These are phyloP conservation scores for Panthera tigris DNA, from an alignment of 2,113 vertebrate species.

Conservation along the genomic window DNA sequence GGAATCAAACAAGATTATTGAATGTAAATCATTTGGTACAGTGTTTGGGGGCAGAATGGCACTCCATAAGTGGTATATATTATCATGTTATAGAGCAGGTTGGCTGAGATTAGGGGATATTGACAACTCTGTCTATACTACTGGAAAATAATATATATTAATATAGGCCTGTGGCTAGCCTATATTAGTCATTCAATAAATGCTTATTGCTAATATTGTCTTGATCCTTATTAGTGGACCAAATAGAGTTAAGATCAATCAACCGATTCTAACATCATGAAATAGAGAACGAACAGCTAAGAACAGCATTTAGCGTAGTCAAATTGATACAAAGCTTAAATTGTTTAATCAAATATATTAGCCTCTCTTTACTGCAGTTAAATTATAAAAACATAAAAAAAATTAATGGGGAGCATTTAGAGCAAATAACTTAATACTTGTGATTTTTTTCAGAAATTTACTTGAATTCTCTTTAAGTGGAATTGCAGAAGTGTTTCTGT, in stretches of 20 bases:
- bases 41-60: neutral
- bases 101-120: neutral
- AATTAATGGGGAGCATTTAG: neutral
- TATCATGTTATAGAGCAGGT: neutral
- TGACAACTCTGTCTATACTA: neutral
- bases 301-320: neutral
- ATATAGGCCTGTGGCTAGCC: neutral
- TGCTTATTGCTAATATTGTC: constrained; percentile 14
- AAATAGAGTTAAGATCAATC: constrained; percentile 18
- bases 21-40: neutral
- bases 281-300: neutral
- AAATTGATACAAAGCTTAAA: neutral
- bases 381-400: neutral
- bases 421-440: neutral
- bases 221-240: neutral
- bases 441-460: constrained; percentile 28
- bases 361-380: constrained; percentile 5
- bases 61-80: neutral
- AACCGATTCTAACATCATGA: neutral
- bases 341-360: constrained; percentile 14
- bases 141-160: neutral
- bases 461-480: constrained; percentile 36
- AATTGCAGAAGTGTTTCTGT: constrained; percentile 36
- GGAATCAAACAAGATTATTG: constrained; percentile 38
- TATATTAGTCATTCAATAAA: constrained; percentile 34